Evolutionary conservation across 2,113 vertebrate genomes (phyloP), one percentile per base, ranked within the genome.

Genomic region (Sceloporus undulatus): DNA sequence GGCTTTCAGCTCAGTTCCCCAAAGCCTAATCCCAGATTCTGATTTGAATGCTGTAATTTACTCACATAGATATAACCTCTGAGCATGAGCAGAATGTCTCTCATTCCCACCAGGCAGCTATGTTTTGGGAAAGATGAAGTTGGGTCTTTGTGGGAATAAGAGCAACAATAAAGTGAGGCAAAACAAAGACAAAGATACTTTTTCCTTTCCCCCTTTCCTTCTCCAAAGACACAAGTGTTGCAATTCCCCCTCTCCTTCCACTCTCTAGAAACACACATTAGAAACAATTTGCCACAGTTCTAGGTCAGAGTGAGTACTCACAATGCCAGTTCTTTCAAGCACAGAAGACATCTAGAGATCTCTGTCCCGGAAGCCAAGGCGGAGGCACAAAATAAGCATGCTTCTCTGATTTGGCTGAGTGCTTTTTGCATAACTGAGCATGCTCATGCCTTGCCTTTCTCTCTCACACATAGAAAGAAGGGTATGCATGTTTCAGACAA

Each of bases 281-380:
- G 48, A 48, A 80, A 18, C 54, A 34, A 52, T 25, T 21, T 14
- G 9, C n/a, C 38, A 2, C 68, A 56, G 19, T 48, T 18, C 40
- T 29, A 56, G 48, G 14, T 34, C 70, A 13, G 21, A 84, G 48
- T 74, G 5, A 74, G 19, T 84, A 84, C 82, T 84, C 82, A 84
- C 82, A 84, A 84, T 84, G 56, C 82, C 70, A 16, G 48, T 70
- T 74, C 82, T 34, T 21, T 74, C 82, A 7, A 27, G 74, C 21
- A n/a, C 11, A 56, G 82, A 71, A 84, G 82, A 84, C 82, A 84
- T 84, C 70, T 74, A 84, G 82, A 73, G 66, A 74, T 0, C 73
- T 25, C 16, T 1, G 21, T 74, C 82, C 70, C 82, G 56, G n/a
- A 38, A 54, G 38, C n/a, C 7, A 75, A 13, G 54, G 2, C 23